These are phyloP conservation scores for Rhodeus uyekii DNA, from an alignment of 2,797 vertebrate genomes.

Conservation along the genomic window DNA sequence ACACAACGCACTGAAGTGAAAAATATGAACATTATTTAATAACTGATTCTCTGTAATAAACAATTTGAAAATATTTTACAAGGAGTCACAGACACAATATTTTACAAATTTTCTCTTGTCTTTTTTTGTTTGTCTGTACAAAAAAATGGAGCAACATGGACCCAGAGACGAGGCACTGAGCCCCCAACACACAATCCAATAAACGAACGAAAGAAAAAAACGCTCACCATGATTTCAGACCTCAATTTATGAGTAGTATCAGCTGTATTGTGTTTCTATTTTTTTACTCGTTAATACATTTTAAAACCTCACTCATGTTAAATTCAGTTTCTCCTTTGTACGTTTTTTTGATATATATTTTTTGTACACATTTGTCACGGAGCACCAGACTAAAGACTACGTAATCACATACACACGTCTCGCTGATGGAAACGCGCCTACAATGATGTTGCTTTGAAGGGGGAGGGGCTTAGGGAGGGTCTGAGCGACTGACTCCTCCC, in stretches of 20 bases:
- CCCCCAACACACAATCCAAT: conserved; percentile 66
- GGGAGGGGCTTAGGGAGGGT: conserved; percentile 55
- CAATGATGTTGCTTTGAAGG: conserved; percentile 69
- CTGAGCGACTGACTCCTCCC: conserved; percentile 52
- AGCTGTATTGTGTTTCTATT: conserved; percentile 78
- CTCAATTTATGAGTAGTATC: conserved; percentile 73
- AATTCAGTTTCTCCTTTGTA: conserved; percentile 71
- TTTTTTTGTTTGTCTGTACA: conserved; percentile 89
- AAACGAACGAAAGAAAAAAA: conserved; percentile 56
- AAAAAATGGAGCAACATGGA: conserved; percentile 87
- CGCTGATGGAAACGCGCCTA: conserved; percentile 84
- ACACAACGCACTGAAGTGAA: conserved; percentile 91
- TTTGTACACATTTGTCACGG: conserved; percentile 82
- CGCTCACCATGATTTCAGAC: conserved; percentile 76
- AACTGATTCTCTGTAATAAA: conserved; percentile 99
- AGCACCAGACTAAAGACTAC: conserved; percentile 99
- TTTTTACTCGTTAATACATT: conserved; percentile 68
- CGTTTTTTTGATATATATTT: conserved; percentile 64
- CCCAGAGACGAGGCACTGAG: conserved; percentile 73
- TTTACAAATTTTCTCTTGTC: conserved; percentile 96
- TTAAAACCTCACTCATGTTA: conserved; percentile 83
- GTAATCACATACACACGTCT: conserved; percentile 92
- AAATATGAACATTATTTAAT: conserved; percentile 99
- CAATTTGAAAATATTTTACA: conserved; percentile 99
- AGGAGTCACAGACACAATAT: conserved; percentile 99